Evolutionary conservation across 2,113 vertebrate genomes (phyloP), one percentile per base, ranked within the genome.

Genomic region (Cyprinus carpio): DNA sequence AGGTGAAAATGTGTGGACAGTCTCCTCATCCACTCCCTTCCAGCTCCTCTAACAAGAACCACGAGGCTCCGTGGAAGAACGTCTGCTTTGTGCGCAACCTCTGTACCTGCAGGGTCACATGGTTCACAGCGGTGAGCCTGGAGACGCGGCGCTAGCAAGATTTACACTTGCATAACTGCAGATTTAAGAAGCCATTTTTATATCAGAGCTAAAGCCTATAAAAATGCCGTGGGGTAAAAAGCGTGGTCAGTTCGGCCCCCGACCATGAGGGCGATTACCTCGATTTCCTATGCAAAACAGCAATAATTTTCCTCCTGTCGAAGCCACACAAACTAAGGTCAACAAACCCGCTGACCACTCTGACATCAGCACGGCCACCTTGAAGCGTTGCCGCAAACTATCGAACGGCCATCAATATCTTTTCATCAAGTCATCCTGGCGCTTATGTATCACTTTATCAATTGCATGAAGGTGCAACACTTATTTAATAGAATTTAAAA

Each of bases 1-100:
- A 89, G 83, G 64, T 89, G 77, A 82, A 92, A 90, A 92, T 87
- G 82, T 92, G 92, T 90, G 79, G 85, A 85, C 83, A 71, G 64
- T 51, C 69, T 74, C 81, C 85, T 51, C 25, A 72, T 76, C 51
- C 51, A 54, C 15, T 54, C 75, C 20, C 16, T 54, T 49, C 8
- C n/a, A 16, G 27, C 25, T 65, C 25, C 72, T 49, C 58, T 43
- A 83, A 65, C 62, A 31, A 62, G 54, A 69, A 72, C 11, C 67
- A 7, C 10, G n/a, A 31, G 10, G 2, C 49, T 76, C 58, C 18
- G 43, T 29, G 1, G 62, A 81, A 81, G 77, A 87, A 81, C 64
- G 15, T 62, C 60, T 54, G 76, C 64, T 82, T 77, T 85, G 78
- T 67, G 71, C 31, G 11, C 8, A 3, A 11, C 27, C 65, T 43